Conservation (phyloP, 2,113 vertebrate species). For the Gobiocypris rarus region DNA sequence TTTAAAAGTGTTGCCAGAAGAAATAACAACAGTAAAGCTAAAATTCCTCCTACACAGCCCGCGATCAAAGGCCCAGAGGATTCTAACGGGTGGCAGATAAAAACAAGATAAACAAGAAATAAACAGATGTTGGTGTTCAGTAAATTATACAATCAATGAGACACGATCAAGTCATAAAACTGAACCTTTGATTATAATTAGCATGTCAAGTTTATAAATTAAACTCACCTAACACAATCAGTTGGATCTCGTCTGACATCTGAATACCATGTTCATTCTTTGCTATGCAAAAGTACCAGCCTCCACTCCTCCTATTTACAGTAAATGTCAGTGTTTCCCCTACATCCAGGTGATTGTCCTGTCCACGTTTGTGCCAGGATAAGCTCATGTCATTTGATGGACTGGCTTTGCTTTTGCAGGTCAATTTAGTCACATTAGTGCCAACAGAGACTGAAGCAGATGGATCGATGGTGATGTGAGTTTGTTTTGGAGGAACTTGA, state of each 20-base stretch:
- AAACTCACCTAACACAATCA: neutral
- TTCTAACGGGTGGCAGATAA: neutral
- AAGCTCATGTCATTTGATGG: neutral
- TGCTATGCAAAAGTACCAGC: neutral
- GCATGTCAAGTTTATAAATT: neutral
- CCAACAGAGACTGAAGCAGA: conserved; percentile 1
- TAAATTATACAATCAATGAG: too few relatives aligned
- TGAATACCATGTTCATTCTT: neutral
- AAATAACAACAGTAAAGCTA: neutral
- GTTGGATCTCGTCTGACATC: neutral
- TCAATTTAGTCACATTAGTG: conserved; percentile 27
- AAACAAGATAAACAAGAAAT: neutral
- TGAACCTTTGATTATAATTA: neutral
- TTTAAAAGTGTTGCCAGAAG: neutral
- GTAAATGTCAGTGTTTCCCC: neutral
- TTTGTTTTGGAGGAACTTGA: conserved; percentile 22
- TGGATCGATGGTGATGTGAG: neutral
- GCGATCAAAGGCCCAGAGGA: neutral
- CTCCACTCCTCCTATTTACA: neutral
- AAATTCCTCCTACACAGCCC: neutral
- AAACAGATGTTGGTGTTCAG: too few relatives aligned
- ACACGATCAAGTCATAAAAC: too few relatives aligned
- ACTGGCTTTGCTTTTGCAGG: conserved; percentile 21
- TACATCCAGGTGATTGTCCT: neutral
- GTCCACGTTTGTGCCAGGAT: conserved; percentile 1